Evolutionary conservation across 2,113 vertebrate species (phyloP).

Genomic region (Electrona antarctica): DNA sequence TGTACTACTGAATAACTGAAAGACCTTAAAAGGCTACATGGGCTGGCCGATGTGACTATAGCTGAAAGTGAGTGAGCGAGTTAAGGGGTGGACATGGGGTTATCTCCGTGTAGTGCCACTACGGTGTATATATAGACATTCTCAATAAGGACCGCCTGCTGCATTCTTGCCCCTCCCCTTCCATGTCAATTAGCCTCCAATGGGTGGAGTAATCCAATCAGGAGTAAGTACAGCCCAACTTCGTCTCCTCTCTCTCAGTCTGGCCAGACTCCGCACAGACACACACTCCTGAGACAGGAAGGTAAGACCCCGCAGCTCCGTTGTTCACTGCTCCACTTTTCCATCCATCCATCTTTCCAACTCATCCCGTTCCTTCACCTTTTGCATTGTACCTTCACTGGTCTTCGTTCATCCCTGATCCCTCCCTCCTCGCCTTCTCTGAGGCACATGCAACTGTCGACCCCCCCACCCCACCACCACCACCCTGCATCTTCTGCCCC

Average conservation of each 20-base stretch:
- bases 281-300: constrained; percentile 70
- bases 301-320: constrained; percentile 66
- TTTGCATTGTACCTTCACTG: constrained; percentile 17
- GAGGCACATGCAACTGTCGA: constrained; percentile 14
- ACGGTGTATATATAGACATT: constrained; percentile 78
- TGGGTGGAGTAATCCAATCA: constrained; percentile 82
- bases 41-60: constrained; percentile 16
- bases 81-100: constrained; percentile 58
- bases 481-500: constrained; percentile 38
- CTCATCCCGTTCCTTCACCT: constrained; percentile 36
- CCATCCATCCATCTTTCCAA: constrained; percentile 53
- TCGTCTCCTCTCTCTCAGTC: constrained; percentile 64
- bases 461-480: constrained; percentile 24
- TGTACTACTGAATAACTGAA: constrained; percentile 39
- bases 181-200: constrained; percentile 76
- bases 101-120: constrained; percentile 71
- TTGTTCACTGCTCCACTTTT: constrained; percentile 46
- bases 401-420: constrained; percentile 28
- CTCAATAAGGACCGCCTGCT: constrained; percentile 69
- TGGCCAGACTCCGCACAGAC: constrained; percentile 70
- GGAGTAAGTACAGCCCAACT: constrained; percentile 55
- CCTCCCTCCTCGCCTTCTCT: constrained; percentile 40
- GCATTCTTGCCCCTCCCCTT: constrained; percentile 42
- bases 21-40: constrained; percentile 73
- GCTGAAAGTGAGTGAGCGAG: constrained; percentile 18